Evolutionary conservation across 1,140 invertebrate genomes (phyloP).

Genomic region (Maniola jurtina): DNA sequence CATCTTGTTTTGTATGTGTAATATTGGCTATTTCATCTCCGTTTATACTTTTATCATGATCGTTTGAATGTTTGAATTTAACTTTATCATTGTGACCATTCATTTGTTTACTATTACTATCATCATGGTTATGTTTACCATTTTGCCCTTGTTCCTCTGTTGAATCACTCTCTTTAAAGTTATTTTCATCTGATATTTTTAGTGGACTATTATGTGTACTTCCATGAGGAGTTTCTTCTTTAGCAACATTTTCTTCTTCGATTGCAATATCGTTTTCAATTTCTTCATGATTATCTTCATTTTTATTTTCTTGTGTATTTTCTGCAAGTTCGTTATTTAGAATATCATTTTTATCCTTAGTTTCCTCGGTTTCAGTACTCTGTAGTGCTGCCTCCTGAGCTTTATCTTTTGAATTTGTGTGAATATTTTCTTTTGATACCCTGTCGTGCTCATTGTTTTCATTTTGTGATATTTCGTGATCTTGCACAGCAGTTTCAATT

Average conservation of each 20-base stretch:
- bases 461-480: not conserved
- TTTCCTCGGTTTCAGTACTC: too few relatives aligned
- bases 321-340: not conserved
- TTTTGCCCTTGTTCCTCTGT: not conserved
- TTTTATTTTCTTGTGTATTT: slow-evolving; percentile 21
- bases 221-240: slow-evolving; percentile 20
- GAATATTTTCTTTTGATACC: slow-evolving; percentile 8
- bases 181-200: slow-evolving; percentile 4
- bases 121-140: slow-evolving; percentile 9
- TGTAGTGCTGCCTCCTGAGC: not conserved
- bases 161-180: slow-evolving; percentile 6
- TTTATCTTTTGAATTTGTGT: slow-evolving; percentile 3
- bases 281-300: slow-evolving; percentile 9
- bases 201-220: not conserved
- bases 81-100: slow-evolving; percentile 18
- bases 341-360: too few relatives aligned
- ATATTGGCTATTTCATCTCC: slow-evolving; percentile 30
- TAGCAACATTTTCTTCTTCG: slow-evolving; percentile 33
- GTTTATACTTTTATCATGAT: slow-evolving; percentile 18
- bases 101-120: not conserved
- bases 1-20: slow-evolving; percentile 28
- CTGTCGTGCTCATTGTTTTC: not conserved
- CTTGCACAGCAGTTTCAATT: not conserved
- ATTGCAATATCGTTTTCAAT: slow-evolving; percentile 34
- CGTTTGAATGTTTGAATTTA: not conserved